A percentile compares a stretch with the other conserved stretches of the same genome.
Conservation (phyloP, 2,113 vertebrate genomes). For the Nothobranchius kuhntae region DNA sequence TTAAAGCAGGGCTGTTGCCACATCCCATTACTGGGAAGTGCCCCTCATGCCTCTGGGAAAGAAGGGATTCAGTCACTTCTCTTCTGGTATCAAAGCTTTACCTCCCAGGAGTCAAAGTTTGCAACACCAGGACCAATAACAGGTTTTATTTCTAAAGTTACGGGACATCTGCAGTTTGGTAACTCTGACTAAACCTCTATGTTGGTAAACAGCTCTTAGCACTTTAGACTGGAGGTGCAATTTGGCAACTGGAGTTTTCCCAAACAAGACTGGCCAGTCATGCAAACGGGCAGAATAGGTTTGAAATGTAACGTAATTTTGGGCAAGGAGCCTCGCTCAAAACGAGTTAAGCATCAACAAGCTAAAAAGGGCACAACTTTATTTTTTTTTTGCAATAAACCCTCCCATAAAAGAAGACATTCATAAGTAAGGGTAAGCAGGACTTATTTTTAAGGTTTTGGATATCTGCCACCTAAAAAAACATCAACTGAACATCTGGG, state of each 20-base stretch:
- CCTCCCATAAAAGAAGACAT: constrained; percentile 13
- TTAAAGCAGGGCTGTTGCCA: constrained; percentile 36
- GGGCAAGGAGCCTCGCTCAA: constrained; percentile 8
- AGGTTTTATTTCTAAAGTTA: constrained; percentile 21
- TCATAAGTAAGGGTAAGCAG: constrained; percentile 21
- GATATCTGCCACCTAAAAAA: constrained; percentile 14
- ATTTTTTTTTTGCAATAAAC: constrained; percentile 15
- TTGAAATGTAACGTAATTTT: constrained; percentile 21
- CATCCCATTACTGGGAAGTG: constrained; percentile 35
- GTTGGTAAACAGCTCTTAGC: constrained; percentile 30
- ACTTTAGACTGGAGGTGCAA: constrained; percentile 25
- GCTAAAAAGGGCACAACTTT: constrained; percentile 1
- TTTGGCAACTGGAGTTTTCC: constrained; percentile 27
- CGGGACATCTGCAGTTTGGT: constrained; percentile 21
- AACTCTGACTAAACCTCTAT: constrained; percentile 21
- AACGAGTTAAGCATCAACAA: constrained; percentile 3
- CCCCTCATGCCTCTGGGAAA: constrained; percentile 16
- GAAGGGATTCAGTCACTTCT: constrained; percentile 22
- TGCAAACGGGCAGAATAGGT: constrained; percentile 3
- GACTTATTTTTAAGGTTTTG: constrained; percentile 5
- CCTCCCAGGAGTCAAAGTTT: constrained; percentile 34
- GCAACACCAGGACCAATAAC: constrained; percentile 4
- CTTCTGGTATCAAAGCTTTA: constrained; percentile 25
- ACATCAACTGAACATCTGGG: constrained; percentile 5
- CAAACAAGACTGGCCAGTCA: constrained; percentile 21